These are phyloP conservation scores for Phallusia fumigata DNA, from an alignment of 23 tunicate genomes.

Conservation along the genomic window DNA sequence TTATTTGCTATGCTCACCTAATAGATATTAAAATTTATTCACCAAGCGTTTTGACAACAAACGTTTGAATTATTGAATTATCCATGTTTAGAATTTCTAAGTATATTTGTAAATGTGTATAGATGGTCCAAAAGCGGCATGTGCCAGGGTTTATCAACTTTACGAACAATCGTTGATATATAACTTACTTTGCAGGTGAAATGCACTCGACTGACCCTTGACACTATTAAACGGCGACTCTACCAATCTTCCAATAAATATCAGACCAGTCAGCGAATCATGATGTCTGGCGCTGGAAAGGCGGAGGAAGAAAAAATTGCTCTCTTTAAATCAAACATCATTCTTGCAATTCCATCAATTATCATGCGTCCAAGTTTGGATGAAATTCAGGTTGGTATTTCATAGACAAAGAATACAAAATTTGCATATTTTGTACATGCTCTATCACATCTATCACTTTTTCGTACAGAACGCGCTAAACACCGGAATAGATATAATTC, in stretches of 20 bases:
- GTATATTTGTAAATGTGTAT: too few species aligned
- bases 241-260: slow-evolving; percentile 75
- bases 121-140: too few species aligned
- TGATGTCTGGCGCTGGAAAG: slow-evolving; percentile 31
- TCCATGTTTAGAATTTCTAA: too few species aligned
- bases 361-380: slow-evolving; percentile 71
- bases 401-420: neutral
- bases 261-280: slow-evolving; percentile 46
- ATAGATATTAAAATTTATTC: too few species aligned
- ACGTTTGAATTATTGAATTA: too few species aligned
- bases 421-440: too few species aligned
- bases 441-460: neutral
- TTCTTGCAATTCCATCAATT: slow-evolving; percentile 77
- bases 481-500: slow-evolving; percentile 51
- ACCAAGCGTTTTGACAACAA: too few species aligned
- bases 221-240: slow-evolving; percentile 72
- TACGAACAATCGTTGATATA: too few species aligned
- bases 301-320: slow-evolving; percentile 67
- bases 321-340: slow-evolving; percentile 71
- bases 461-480: slow-evolving; percentile 38
- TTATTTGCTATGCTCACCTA: too few species aligned
- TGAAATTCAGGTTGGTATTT: slow-evolving; percentile 61
- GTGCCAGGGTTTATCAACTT: too few species aligned
- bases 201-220: slow-evolving; percentile 67
- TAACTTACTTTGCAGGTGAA: slow-evolving; percentile 35